Conservation (phyloP, 1,140 invertebrate genomes). For the Dendroctonus valens region DNA sequence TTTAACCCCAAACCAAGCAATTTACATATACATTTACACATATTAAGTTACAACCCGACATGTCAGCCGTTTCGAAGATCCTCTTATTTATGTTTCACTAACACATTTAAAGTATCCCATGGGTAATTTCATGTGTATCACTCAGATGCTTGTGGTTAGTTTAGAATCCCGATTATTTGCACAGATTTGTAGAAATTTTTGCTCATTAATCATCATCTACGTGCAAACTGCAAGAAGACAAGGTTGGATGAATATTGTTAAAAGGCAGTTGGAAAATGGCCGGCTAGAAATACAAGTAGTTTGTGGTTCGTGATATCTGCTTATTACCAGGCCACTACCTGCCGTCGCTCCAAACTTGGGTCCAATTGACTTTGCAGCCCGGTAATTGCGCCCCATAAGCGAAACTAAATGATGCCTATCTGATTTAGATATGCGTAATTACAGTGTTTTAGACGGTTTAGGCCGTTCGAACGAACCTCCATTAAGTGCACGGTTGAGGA, state of each 20-base stretch:
- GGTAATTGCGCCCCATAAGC: background rate
- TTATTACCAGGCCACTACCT: conserved; percentile 1
- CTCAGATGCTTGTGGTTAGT: too few species aligned
- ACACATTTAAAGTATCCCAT: conserved; percentile 9
- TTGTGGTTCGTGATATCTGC: background rate
- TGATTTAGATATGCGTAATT: conserved; percentile 25
- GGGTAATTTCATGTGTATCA: background rate
- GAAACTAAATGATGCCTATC: conserved; percentile 24
- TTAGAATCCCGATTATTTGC: too few species aligned
- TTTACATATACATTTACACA: too few species aligned
- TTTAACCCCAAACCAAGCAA: too few species aligned
- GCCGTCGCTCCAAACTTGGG: background rate
- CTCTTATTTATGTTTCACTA: conserved; percentile 2
- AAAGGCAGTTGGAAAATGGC: too few species aligned
- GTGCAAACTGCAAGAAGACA: too few species aligned
- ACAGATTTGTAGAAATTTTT: too few species aligned
- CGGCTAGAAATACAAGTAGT: background rate
- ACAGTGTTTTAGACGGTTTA: conserved; percentile 26
- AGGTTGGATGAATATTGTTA: too few species aligned
- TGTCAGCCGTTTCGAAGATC: background rate
- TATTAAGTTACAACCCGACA: too few species aligned
- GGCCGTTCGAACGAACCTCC: conserved; percentile 12
- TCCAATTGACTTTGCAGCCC: background rate
- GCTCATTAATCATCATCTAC: too few species aligned
- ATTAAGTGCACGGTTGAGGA: conserved; percentile 17